Conservation (phyloP, 2,888 invertebrate species). For the Ctena decussata region DNA sequence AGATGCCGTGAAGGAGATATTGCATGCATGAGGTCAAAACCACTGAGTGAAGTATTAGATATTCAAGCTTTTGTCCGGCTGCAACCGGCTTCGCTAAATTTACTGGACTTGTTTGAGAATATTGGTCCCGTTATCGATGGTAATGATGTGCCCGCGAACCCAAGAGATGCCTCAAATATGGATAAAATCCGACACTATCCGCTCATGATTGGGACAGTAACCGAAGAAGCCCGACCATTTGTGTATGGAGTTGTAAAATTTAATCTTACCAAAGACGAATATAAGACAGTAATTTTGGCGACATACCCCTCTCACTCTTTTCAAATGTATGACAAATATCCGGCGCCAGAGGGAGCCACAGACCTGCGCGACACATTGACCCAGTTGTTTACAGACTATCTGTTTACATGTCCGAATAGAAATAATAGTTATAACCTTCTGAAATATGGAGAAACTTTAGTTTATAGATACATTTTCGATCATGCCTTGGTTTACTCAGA, state of each 20-base stretch:
- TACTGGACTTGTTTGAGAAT: constrained; percentile 78
- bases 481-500: constrained; percentile 69
- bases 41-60: constrained; percentile 70
- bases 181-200: constrained; percentile 72
- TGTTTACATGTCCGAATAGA: constrained; percentile 76
- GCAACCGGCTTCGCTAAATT: constrained; percentile 71
- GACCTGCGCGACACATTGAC: constrained; percentile 67
- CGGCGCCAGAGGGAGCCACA: constrained; percentile 40
- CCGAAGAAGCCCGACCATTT: constrained; percentile 77
- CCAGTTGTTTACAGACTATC: constrained; percentile 72
- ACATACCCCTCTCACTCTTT: constrained; percentile 47
- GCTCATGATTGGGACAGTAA: constrained; percentile 76
- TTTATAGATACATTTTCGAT: constrained; percentile 77
- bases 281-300: constrained; percentile 32
- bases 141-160: constrained; percentile 66
- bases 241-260: constrained; percentile 70
- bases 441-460: background rate
- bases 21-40: constrained; percentile 68
- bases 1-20: constrained; percentile 67
- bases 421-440: constrained; percentile 45
- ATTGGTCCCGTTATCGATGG: constrained; percentile 80
- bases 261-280: constrained; percentile 29
- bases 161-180: constrained; percentile 62
- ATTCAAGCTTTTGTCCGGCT: constrained; percentile 64
- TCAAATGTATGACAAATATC: constrained; percentile 68